These are phyloP conservation scores for Hydrozoanthus gracilis DNA, from an alignment of 92 coral and sea anemone genomes.

Conservation along the genomic window DNA sequence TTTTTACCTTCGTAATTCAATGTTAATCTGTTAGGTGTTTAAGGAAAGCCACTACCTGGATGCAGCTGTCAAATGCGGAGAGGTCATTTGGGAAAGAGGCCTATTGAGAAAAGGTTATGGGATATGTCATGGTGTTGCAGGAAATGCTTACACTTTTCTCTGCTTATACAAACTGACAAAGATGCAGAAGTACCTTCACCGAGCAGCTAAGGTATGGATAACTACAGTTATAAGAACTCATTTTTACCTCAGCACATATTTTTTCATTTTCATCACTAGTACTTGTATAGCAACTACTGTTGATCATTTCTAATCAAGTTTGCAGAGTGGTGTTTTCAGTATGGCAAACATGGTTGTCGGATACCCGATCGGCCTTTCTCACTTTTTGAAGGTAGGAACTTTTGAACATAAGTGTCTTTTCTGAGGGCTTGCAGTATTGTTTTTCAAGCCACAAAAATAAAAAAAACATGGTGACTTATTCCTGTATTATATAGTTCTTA, in stretches of 20 bases:
- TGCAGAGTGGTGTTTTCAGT: conserved; percentile 98
- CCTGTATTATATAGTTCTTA: too few relatives aligned
- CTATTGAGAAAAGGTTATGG: conserved; percentile 96
- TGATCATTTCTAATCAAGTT: conserved; percentile 59
- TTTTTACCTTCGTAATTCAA: background rate
- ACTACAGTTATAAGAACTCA: background rate
- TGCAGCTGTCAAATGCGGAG: conserved; percentile 89
- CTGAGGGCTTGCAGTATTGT: background rate
- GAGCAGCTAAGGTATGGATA: conserved; percentile 74
- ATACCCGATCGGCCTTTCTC: conserved; percentile 94
- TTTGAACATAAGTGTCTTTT: background rate
- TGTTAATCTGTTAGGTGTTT: conserved; percentile 65
- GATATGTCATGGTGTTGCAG: conserved; percentile 95
- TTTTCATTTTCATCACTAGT: background rate
- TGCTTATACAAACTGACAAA: conserved; percentile 83
- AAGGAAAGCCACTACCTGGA: conserved; percentile 80
- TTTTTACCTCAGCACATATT: background rate
- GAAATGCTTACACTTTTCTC: conserved; percentile 91
- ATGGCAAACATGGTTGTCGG: conserved; percentile 89
- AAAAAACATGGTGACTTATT: too few relatives aligned
- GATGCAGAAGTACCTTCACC: conserved; percentile 73
- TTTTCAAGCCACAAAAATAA: background rate
- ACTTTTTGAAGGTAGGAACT: conserved; percentile 86
- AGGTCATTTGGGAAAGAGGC: conserved; percentile 90
- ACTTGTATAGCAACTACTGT: background rate